Evolutionary conservation across 2,888 invertebrate genomes (phyloP), one percentile per base, ranked within the genome.

Genomic region (Drosophila austrosaltans): DNA sequence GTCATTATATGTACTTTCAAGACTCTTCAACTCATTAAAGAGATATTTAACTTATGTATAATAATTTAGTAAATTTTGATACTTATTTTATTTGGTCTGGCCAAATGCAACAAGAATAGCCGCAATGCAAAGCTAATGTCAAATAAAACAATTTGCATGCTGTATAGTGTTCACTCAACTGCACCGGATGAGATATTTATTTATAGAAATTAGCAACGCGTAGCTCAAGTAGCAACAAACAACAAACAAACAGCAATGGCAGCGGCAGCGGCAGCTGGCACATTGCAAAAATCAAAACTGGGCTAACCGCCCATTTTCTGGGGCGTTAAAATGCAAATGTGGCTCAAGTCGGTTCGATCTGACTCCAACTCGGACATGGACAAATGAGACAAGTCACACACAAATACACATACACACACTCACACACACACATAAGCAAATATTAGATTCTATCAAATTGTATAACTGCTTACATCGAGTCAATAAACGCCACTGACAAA

Each of bases 171-270:
- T 10, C 75, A 64, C 53, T 69, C 62, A 67, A 78, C 66, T 68
- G 79, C 73, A 56, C 76, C 73, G 66, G 68, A 66, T 74, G 61
- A 70, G 75, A 69, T 72, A 25, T 78, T 81, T 81, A 80, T 80
- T 80, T 81, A 81, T 81, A 80, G 80, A 75, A 69, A 80, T 81
- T 80, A 80, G 69, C 80, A 69, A 61, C 70, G 69, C 71, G 66
- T 78, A 67, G 76, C 73, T 59, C 64, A 64, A 78, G 74, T 76
- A 74, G 78, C 79, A 71, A 69, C 80, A 61, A 48, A 69, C 80
- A 48, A 69, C 80, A 61, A 48, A 48, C 48, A 48, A 48, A 48
- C 3, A 48, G 16, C 42, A 42, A 42, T 1, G n/a, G 40, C 42
- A 48, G 10, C 59, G 22, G 20, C 30, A 54, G 32, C 64, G 48